Conservation (phyloP, 2,888 invertebrate genomes). For the Abrostola tripartita region DNA sequence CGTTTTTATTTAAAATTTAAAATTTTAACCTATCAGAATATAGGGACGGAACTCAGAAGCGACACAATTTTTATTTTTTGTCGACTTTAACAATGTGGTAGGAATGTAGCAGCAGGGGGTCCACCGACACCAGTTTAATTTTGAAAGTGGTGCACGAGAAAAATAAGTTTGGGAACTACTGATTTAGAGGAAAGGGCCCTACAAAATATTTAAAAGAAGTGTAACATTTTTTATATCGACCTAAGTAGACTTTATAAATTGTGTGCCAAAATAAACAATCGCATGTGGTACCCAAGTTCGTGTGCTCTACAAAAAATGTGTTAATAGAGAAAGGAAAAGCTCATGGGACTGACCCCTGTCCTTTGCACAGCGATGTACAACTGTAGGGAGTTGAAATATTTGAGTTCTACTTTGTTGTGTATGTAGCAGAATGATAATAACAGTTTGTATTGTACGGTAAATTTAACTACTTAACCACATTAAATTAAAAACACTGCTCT, state of each 20-base stretch:
- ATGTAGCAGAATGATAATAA: slow-evolving; percentile 4
- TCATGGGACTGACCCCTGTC: slow-evolving; percentile 58
- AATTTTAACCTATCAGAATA: too few species aligned
- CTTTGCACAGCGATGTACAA: slow-evolving; percentile 60
- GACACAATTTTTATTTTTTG: too few species aligned
- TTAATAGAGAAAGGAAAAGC: slow-evolving; percentile 66
- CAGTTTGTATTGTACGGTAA: not conserved
- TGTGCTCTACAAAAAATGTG: slow-evolving; percentile 60
- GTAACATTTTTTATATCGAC: slow-evolving; percentile 45
- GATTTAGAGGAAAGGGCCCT: slow-evolving; percentile 56
- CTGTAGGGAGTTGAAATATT: slow-evolving; percentile 54
- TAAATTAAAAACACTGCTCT: too few species aligned
- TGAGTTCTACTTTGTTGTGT: slow-evolving; percentile 41
- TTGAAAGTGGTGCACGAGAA: too few species aligned
- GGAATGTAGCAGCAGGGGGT: too few species aligned
- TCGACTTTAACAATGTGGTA: too few species aligned
- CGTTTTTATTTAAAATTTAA: too few species aligned
- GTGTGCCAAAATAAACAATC: slow-evolving; percentile 33
- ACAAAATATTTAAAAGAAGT: slow-evolving; percentile 57
- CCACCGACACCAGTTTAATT: too few species aligned
- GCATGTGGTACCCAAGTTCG: slow-evolving; percentile 23
- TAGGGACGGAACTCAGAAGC: too few species aligned
- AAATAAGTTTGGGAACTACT: too few species aligned
- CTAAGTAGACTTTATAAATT: slow-evolving; percentile 17
- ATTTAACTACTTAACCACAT: too few species aligned